These are phyloP conservation scores for Aethes cnicana DNA, from an alignment of 2,888 invertebrate species.

Conservation along the genomic window DNA sequence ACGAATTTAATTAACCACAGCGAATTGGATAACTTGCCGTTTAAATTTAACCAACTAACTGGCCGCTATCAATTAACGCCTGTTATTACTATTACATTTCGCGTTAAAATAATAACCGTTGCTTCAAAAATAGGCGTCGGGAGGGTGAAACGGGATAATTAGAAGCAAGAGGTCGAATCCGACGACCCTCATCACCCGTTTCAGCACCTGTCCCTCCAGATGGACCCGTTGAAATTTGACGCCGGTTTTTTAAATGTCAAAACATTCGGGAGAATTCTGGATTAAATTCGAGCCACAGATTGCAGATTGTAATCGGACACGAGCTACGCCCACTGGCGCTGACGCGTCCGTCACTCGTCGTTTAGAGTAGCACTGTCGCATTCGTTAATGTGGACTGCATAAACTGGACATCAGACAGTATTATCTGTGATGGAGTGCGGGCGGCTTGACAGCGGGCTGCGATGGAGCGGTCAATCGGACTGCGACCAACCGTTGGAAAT, in stretches of 20 bases:
- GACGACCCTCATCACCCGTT: conserved; percentile 55
- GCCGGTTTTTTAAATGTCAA: conserved; percentile 51
- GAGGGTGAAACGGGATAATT: conserved; percentile 46
- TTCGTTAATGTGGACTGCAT: conserved; percentile 41
- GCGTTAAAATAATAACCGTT: conserved; percentile 28
- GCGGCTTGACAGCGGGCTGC: conserved; percentile 53
- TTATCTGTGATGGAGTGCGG: conserved; percentile 67
- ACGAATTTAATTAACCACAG: conserved; percentile 11
- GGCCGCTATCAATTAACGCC: conserved; percentile 12
- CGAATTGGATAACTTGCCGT: conserved; percentile 14
- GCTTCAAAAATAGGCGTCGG: conserved; percentile 13
- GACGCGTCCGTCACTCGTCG: conserved; percentile 46
- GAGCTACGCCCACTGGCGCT: conserved; percentile 61
- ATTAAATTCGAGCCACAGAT: conserved; percentile 52
- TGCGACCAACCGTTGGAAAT: conserved; percentile 48
- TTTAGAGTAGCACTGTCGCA: conserved; percentile 32
- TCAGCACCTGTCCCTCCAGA: conserved; percentile 53
- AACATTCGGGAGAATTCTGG: conserved; percentile 38
- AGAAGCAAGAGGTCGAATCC: conserved; percentile 42
- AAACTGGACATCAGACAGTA: conserved; percentile 44
- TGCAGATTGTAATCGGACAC: conserved; percentile 63
- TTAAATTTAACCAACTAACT: conserved; percentile 1
- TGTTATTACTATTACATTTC: conserved; percentile 2
- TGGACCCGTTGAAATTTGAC: conserved; percentile 45
- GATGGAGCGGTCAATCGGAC: conserved; percentile 57